These are phyloP conservation scores for Botia kubotai DNA, from an alignment of 2,797 vertebrate species.

Conservation along the genomic window DNA sequence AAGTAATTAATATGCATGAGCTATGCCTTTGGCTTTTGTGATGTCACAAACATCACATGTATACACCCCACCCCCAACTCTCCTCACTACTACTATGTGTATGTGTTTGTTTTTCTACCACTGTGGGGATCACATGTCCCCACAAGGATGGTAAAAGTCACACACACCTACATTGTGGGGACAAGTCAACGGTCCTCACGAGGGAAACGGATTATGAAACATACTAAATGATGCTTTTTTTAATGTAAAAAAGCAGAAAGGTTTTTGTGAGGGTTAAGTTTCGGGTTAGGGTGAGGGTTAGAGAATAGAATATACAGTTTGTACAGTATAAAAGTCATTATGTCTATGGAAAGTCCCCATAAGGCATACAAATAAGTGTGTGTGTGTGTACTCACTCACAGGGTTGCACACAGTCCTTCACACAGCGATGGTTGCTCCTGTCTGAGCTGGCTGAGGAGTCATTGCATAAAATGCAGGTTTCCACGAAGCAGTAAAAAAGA, in stretches of 20 bases:
- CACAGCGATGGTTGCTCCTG: slow-evolving; percentile 58
- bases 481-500: slow-evolving; percentile 43
- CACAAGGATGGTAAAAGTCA: no score
- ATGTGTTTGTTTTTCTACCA: neutral
- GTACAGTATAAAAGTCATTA: no score
- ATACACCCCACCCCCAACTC: neutral
- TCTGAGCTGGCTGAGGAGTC: slow-evolving; percentile 62
- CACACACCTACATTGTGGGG: no score
- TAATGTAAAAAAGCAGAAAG: no score
- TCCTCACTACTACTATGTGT: neutral
- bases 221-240: no score
- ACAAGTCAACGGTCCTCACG: no score
- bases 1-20: neutral
- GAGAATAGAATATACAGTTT: no score
- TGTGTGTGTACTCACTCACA: slow-evolving; percentile 56
- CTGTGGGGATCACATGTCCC: no score
- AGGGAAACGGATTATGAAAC: no score
- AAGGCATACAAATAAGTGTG: neutral
- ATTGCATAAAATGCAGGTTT: slow-evolving; percentile 60
- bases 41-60: neutral
- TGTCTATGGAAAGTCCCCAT: no score
- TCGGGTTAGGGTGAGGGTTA: no score
- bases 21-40: neutral
- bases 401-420: slow-evolving; percentile 65
- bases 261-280: no score